Base-by-base conservation (phyloP, 2,113 vertebrate genomes). In the Zingel zingel region DNA sequence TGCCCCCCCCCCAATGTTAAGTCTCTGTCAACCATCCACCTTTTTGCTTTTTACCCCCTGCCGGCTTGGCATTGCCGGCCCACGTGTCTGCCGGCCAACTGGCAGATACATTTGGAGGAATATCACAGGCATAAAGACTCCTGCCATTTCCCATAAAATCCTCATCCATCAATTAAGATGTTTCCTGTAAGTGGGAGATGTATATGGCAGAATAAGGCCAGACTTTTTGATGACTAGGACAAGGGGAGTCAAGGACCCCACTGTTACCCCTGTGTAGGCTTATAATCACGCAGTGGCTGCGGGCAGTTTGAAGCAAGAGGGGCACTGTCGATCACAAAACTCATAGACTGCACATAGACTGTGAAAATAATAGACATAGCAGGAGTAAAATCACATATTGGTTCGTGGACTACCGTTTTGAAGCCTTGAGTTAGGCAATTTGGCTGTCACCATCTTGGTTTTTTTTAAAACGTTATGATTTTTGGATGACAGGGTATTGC, bases 141-240 rank as follows among this genome's bases (percentile, higher is more conserved):
- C 96, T 97, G 97, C 94, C 97, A 96, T 90, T 93, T 92, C 95
- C 94, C 92, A 96, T 96, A 96, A 97, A 95, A 91, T 95, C 95
- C 94, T 97, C 95, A 98, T 98, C 97, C 90, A 61, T 97, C 97
- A 97, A 93, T 98, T 97, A 97, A 95, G 93, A 90, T 90, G 82
- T 92, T 94, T 96, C 92, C 94, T 95, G 95, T 94, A 96, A 95
- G 82, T 88, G 62, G 90, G 90, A 93, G 93, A 94, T 85, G 83
- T 93, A 95, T 93, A 86, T 79, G 81, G 84, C 91, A 95, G 95
- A 96, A 96, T 95, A 94, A 94, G 88, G 87, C 71, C 89, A 92
- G 86, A 87, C 86, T 84, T 85, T 84, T 78, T 74, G 85, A 91
- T 89, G 88, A 92, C 85, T 76, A 58, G 74, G 33, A 11, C 63